Evolutionary conservation across 2,797 vertebrate species (phyloP), one percentile per base, ranked within the genome.

Genomic region (Scolopax rusticola): DNA sequence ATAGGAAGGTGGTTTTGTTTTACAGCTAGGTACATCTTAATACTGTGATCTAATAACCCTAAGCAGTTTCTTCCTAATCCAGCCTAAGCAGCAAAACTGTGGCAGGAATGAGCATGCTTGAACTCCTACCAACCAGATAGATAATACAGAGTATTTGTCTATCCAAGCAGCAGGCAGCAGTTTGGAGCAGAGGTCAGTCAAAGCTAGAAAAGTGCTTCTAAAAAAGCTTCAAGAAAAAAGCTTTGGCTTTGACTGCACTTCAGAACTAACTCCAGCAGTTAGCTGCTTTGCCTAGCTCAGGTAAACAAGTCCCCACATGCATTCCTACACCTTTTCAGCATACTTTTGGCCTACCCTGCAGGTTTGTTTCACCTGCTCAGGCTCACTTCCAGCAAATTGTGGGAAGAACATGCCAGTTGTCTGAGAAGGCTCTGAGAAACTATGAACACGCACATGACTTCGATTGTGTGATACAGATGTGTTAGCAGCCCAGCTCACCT

Each of bases 31-130:
- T 50, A 88, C 45, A 38, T 47, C 32, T 57, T 77, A 84, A 74
- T 82, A 80, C 41, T 38, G 14, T 75, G 28, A 90, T 67, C 68
- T 33, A 78, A 93, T 69, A 69, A 15, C 12, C 13, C 11, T 82
- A 79, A 88, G 77, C 76, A 67, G 67, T 76, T 87, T 90, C 54
- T 63, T 70, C 63, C 63, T 89, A 93, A 91, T 60, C 30, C 36
- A 76, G 25, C 25, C 63, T 87, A 87, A 73, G n/a, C n/a, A 84
- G 70, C 38, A 76, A 54, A 84, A 51, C 32, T 47, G 48, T 56
- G 57, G 70, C 19, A 71, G 67, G 36, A 85, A 7, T 7, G 2
- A 73, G 25, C 4, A 2, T 33, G 57, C 56, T n/a, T 71, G n/a
- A 89, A 61, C 17, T 93, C 47, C n/a, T 67, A 33, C 54, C 38